Evolutionary conservation across 2,797 vertebrate genomes (phyloP).

Genomic region (Microtus agrestis): DNA sequence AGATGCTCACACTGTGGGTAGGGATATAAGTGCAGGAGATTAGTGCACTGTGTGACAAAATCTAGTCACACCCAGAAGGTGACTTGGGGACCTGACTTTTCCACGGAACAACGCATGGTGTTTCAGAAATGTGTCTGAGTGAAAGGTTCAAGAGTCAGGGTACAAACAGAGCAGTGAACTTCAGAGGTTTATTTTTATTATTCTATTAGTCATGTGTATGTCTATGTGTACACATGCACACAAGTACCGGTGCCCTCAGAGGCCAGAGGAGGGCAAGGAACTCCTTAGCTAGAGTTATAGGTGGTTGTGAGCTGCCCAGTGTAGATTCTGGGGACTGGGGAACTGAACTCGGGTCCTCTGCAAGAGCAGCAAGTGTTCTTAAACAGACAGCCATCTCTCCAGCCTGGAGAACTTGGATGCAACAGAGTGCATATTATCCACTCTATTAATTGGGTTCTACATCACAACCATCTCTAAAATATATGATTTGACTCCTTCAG

Average conservation of each 20-base stretch:
- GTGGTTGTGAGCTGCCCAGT: neutral
- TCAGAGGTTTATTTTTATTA: neutral
- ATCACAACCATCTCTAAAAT: conserved; percentile 24
- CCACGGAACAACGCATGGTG: neutral
- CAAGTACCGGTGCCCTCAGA: neutral
- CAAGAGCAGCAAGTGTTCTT: neutral
- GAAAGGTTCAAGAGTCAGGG: conserved; percentile 1
- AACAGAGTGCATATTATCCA: neutral
- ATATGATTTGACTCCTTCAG: neutral
- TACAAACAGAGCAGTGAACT: neutral
- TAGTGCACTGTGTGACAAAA: conserved; percentile 1
- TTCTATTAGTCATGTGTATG: neutral
- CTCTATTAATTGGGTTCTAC: conserved; percentile 2
- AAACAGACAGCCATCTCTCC: neutral
- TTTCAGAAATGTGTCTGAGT: conserved; percentile 8
- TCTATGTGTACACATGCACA: neutral
- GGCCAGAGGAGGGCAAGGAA: neutral
- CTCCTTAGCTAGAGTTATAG: neutral
- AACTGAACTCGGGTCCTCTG: neutral
- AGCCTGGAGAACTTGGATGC: neutral
- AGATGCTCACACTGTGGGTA: neutral
- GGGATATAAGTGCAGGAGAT: neutral
- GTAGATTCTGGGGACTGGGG: neutral
- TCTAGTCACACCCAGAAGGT: neutral
- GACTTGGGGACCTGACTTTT: neutral